Evolutionary conservation across 2,888 invertebrate genomes (phyloP).

Genomic region (Erebia aethiops): DNA sequence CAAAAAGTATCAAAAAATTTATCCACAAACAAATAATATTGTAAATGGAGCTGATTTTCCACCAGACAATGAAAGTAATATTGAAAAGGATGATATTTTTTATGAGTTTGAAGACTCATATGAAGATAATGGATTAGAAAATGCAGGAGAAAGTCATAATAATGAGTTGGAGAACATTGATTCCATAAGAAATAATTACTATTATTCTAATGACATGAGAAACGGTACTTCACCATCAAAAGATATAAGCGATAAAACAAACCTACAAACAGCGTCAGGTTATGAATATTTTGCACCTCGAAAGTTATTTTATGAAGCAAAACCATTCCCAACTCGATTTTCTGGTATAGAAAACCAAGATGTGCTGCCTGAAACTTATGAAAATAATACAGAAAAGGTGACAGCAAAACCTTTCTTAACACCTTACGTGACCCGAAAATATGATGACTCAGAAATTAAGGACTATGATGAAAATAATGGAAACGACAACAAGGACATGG

Average conservation of each 20-base stretch:
- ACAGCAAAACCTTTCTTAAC: slow-evolving; percentile 47
- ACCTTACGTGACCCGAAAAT: slow-evolving; percentile 43
- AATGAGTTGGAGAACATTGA: not conserved
- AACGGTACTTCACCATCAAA: not conserved
- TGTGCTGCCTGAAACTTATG: slow-evolving; percentile 27
- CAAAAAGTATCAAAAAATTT: slow-evolving; percentile 52
- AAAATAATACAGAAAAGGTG: slow-evolving; percentile 34
- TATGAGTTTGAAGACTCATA: not conserved
- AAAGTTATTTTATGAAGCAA: slow-evolving; percentile 25
- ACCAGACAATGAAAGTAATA: not conserved
- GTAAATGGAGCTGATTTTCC: not conserved
- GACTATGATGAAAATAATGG: slow-evolving; percentile 29
- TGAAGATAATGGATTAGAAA: not conserved
- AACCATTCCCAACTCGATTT: slow-evolving; percentile 23
- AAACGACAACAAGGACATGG: not conserved
- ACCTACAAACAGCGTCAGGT: slow-evolving; percentile 33
- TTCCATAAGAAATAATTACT: not conserved
- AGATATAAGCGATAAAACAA: not conserved
- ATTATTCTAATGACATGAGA: not conserved
- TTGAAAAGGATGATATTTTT: not conserved
- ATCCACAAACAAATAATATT: not conserved
- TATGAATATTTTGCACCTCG: slow-evolving; percentile 49
- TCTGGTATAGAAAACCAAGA: slow-evolving; percentile 34
- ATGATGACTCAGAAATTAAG: slow-evolving; percentile 30
- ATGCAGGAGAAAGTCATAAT: slow-evolving; percentile 19